Evolutionary conservation across 2,888 invertebrate genomes (phyloP).

Genomic region (Polyommatus icarus): DNA sequence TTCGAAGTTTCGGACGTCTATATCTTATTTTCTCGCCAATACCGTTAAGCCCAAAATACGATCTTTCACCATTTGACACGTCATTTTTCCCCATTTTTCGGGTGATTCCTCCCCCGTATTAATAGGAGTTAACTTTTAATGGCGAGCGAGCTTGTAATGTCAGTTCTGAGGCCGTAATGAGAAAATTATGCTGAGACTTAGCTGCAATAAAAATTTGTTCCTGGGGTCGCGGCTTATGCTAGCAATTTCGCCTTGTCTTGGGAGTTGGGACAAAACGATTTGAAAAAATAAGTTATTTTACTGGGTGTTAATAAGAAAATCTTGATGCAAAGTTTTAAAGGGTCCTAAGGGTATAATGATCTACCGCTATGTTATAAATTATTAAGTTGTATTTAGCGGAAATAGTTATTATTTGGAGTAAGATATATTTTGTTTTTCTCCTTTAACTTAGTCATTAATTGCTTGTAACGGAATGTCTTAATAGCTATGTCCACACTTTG

Average conservation of each 20-base stretch:
- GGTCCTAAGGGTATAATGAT: too few species aligned
- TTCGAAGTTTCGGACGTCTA: not conserved
- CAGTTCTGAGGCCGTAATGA: conserved; percentile 58
- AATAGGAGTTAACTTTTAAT: conserved; percentile 45
- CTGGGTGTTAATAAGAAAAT: not conserved
- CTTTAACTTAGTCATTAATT: too few species aligned
- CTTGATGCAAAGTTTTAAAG: not conserved
- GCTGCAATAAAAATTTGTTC: conserved; percentile 76
- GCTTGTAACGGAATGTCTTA: too few species aligned
- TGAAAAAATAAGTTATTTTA: not conserved
- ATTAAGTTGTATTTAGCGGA: too few species aligned
- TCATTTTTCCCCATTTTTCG: conserved; percentile 31
- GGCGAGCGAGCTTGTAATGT: conserved; percentile 54
- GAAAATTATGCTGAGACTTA: conserved; percentile 77
- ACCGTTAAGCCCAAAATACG: not conserved
- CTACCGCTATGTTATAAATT: too few species aligned
- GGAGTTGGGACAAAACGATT: not conserved
- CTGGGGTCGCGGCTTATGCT: conserved; percentile 51
- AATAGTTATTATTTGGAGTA: too few species aligned
- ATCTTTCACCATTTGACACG: conserved; percentile 15
- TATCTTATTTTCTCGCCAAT: not conserved
- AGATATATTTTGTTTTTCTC: too few species aligned
- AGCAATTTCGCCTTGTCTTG: not conserved
- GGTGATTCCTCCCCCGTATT: conserved; percentile 1
- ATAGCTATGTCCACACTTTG: too few species aligned